These are phyloP conservation scores for Carduelis carduelis DNA, from an alignment of 2,797 vertebrate genomes.

Conservation along the genomic window DNA sequence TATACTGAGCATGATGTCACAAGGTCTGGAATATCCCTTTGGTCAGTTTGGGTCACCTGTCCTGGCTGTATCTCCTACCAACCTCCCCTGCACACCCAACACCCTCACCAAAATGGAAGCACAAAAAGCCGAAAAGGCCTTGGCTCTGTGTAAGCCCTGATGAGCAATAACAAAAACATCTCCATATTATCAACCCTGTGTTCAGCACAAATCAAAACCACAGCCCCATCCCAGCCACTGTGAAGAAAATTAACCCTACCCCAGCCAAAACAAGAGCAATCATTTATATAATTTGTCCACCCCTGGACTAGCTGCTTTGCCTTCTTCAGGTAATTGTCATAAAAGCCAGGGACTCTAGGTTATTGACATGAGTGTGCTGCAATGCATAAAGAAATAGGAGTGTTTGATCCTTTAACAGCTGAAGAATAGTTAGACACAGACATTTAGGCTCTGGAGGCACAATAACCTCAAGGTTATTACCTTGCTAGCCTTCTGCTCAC, in stretches of 20 bases:
- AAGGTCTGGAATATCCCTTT: background rate
- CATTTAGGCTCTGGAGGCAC: background rate
- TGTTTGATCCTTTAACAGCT: background rate
- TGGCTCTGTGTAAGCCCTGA: background rate
- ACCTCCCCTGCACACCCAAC: rapidly evolving
- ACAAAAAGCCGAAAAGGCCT: background rate
- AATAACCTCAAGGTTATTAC: background rate
- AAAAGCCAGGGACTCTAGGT: background rate
- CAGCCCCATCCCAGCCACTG: background rate
- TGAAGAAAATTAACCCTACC: background rate
- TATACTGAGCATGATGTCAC: background rate
- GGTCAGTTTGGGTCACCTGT: background rate
- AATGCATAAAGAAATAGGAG: background rate
- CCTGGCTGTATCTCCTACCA: background rate
- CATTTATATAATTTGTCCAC: background rate
- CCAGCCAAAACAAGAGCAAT: background rate
- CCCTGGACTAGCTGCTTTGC: background rate
- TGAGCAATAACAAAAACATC: background rate
- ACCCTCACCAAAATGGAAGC: rapidly evolving
- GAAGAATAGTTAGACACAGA: background rate
- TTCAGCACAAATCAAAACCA: background rate
- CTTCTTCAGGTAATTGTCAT: background rate
- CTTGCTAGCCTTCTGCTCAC: background rate
- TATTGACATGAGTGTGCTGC: background rate
- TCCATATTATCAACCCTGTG: background rate